Conservation (phyloP, 2,888 invertebrate genomes). For the Drosophila eohydei region DNA sequence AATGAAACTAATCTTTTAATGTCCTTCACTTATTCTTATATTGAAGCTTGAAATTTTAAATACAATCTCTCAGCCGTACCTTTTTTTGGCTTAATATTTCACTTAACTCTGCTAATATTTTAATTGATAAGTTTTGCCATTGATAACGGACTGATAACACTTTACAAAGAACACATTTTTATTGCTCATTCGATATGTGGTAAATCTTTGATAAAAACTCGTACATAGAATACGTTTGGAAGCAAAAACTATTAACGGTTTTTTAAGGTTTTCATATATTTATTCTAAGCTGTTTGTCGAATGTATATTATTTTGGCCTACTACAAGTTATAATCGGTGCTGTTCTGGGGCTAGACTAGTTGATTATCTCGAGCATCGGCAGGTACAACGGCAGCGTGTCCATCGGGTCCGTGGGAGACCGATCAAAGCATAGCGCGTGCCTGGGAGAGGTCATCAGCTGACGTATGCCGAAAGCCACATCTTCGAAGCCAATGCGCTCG, state of each 20-base stretch:
- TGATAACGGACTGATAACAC: not conserved
- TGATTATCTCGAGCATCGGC: conserved; percentile 83
- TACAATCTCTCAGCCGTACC: not conserved
- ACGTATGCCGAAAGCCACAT: conserved; percentile 86
- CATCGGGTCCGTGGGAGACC: conserved; percentile 59
- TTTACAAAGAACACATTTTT: conserved; percentile 5
- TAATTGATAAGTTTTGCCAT: not conserved
- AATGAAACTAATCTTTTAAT: not conserved
- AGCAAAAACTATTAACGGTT: not conserved
- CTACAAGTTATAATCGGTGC: not conserved
- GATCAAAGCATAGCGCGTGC: conserved; percentile 83
- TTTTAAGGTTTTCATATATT: conserved; percentile 1
- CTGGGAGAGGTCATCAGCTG: conserved; percentile 84
- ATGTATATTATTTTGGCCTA: not conserved
- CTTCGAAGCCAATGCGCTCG: conserved; percentile 90
- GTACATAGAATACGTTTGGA: not conserved
- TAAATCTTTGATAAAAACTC: not conserved
- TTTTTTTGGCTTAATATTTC: not conserved
- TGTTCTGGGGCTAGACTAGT: conserved; percentile 39
- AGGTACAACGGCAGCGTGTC: conserved; percentile 83
- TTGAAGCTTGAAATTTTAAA: not conserved
- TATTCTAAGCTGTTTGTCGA: conserved; percentile 13
- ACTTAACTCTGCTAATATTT: not conserved
- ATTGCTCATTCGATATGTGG: not conserved
- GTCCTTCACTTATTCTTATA: not conserved